Evolutionary conservation across 92 coral and sea anemone genomes (phyloP).

Genomic region (Zoanthus sansibaricus): DNA sequence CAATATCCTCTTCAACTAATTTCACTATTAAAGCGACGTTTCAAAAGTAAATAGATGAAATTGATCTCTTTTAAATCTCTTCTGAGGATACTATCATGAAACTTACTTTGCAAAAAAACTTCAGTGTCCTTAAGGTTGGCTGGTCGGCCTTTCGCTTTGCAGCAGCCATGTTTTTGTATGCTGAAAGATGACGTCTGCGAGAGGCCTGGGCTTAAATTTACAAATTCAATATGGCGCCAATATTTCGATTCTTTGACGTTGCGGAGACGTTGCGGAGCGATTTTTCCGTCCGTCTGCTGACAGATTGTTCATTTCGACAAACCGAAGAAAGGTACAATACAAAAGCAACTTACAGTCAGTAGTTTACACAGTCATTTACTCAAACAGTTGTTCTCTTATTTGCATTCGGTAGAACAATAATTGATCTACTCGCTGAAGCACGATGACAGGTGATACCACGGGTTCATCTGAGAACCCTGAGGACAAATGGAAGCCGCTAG

Average conservation of each 20-base stretch:
- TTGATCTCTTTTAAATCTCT: slow-evolving; percentile 28
- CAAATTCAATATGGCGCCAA: slow-evolving; percentile 49
- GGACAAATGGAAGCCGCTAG: too few species aligned
- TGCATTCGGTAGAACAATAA: slow-evolving; percentile 24
- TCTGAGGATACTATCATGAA: neutral
- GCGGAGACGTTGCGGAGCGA: slow-evolving; percentile 23
- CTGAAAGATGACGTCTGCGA: neutral
- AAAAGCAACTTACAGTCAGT: slow-evolving; percentile 36
- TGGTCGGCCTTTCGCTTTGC: neutral
- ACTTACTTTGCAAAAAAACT: slow-evolving; percentile 19
- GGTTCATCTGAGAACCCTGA: neutral
- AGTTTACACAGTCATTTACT: slow-evolving; percentile 40
- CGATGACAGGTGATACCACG: neutral
- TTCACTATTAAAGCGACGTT: slow-evolving; percentile 19
- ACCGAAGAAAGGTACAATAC: slow-evolving; percentile 5
- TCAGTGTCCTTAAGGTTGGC: neutral
- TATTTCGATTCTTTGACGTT: neutral
- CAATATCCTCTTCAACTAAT: neutral
- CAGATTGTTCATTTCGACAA: slow-evolving; percentile 27
- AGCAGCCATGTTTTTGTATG: neutral
- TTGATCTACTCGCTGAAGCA: neutral
- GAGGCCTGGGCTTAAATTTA: slow-evolving; percentile 48
- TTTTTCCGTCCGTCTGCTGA: neutral
- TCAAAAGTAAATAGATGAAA: slow-evolving; percentile 29
- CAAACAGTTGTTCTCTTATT: slow-evolving; percentile 44